Percentiles rank a stretch among this genome's conserved stretches.
phyloP scores from a whole-genome alignment of 2,797 vertebrate genomes.

The Labroides dimidiatus region DNA sequence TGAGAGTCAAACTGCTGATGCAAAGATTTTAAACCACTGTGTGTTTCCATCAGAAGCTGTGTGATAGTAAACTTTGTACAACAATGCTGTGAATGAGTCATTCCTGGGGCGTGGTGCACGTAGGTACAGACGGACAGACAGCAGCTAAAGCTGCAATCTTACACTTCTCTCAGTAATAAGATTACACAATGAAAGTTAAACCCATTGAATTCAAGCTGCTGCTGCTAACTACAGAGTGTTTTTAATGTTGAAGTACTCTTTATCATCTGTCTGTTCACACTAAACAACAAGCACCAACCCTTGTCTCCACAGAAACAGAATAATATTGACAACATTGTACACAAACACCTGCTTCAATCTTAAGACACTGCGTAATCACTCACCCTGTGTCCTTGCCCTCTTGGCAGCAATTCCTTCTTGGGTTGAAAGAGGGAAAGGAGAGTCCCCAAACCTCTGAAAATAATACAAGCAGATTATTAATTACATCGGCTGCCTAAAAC shows the following conservation, averaged over 20 bases:
- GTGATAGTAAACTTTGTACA: slow-evolving; percentile 38
- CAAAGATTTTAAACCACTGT: slow-evolving; percentile 11
- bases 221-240: not conserved
- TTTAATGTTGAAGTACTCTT: slow-evolving; percentile 1
- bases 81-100: slow-evolving; percentile 63
- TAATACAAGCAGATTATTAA: not conserved
- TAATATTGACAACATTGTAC: slow-evolving; percentile 52
- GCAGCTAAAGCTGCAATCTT: not conserved
- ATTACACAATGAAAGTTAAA: slow-evolving; percentile 19
- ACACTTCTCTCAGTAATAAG: slow-evolving; percentile 12
- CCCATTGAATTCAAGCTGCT: not conserved
- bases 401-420: slow-evolving; percentile 76
- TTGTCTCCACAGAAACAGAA: slow-evolving; percentile 56
- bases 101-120: slow-evolving; percentile 47
- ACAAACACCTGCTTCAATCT: slow-evolving; percentile 32
- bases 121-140: slow-evolving; percentile 30
- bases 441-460: slow-evolving; percentile 72
- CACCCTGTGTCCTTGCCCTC: slow-evolving; percentile 79
- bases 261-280: slow-evolving; percentile 25
- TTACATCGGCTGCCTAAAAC: slow-evolving; percentile 8
- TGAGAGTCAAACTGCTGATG: slow-evolving; percentile 10
- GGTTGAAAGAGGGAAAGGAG: slow-evolving; percentile 71
- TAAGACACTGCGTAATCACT: slow-evolving; percentile 36
- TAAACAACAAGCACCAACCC: slow-evolving; percentile 12
- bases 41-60: not conserved